Evolutionary conservation across 1,140 invertebrate species (phyloP).

Genomic region (Anastrepha ludens): DNA sequence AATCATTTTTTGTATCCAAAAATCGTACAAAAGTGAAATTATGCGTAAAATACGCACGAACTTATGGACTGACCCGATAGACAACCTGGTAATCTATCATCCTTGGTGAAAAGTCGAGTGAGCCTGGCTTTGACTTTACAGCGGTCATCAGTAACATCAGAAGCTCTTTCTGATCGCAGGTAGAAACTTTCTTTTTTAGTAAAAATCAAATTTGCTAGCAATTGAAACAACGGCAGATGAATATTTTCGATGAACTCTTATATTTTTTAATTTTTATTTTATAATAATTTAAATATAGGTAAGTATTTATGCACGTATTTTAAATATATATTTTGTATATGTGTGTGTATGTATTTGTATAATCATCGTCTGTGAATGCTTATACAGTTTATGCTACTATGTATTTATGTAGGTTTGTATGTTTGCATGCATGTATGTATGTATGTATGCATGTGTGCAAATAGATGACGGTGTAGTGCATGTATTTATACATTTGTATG

Average conservation of each 20-base stretch:
- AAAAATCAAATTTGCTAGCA: neutral
- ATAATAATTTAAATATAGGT: slow-evolving; percentile 7
- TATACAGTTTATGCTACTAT: neutral
- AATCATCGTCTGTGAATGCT: neutral
- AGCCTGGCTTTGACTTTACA: too few species aligned
- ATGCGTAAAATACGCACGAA: too few species aligned
- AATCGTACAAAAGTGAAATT: too few species aligned
- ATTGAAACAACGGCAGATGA: neutral
- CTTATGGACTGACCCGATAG: too few species aligned
- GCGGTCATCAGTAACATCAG: too few species aligned
- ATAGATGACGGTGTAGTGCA: neutral
- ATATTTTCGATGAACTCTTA: slow-evolving; percentile 46
- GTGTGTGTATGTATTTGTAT: neutral
- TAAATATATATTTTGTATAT: neutral
- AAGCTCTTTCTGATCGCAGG: too few species aligned
- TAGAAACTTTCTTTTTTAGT: too few species aligned
- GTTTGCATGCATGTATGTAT: slow-evolving; percentile 4
- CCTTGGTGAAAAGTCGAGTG: too few species aligned
- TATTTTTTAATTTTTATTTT: slow-evolving; percentile 21
- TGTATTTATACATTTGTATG: neutral
- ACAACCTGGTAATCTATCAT: too few species aligned
- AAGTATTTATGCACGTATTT: slow-evolving; percentile 18
- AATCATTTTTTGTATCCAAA: too few species aligned
- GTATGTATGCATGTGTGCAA: neutral
- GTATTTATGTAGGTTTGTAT: neutral